phyloP scores from a whole-genome alignment of 37 sponge, comb jelly and placozoan genomes.

The Geodia barretti region DNA sequence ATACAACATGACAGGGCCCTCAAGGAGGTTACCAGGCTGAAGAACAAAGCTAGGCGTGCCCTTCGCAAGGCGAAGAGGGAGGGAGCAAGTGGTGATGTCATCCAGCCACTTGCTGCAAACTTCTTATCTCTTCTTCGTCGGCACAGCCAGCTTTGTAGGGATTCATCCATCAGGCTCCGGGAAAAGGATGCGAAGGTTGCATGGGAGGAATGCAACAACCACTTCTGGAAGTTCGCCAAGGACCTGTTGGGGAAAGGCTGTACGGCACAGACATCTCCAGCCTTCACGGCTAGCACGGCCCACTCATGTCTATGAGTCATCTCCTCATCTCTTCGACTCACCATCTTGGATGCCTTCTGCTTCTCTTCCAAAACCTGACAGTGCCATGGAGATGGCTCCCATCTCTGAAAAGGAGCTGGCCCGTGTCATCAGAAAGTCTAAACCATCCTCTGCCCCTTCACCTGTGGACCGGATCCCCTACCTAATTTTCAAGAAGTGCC shows the following conservation, averaged over 20 bases:
- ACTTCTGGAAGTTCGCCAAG: slow-evolving; percentile 16
- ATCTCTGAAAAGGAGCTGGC: neutral
- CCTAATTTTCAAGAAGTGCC: neutral
- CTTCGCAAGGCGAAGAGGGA: neutral
- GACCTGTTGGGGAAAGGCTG: neutral
- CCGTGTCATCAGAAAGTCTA: neutral
- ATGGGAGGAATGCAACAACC: neutral
- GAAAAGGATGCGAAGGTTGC: neutral
- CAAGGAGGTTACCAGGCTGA: neutral
- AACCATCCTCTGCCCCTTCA: neutral
- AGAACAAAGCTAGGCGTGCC: neutral
- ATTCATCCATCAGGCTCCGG: neutral
- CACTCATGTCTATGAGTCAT: no score
- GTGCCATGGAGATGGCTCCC: neutral
- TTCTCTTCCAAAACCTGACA: neutral
- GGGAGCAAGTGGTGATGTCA: neutral
- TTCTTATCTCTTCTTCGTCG: neutral
- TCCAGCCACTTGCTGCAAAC: neutral
- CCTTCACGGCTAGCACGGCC: neutral
- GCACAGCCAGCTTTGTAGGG: neutral
- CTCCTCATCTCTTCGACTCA: neutral
- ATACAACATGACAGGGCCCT: no score
- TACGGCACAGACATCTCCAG: neutral
- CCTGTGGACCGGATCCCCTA: slow-evolving; percentile 7
- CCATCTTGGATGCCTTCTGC: neutral